Evolutionary conservation across 2,113 vertebrate species (phyloP), one percentile per base, ranked within the genome.

Genomic region (Calyptommatus sinebrachiatus): DNA sequence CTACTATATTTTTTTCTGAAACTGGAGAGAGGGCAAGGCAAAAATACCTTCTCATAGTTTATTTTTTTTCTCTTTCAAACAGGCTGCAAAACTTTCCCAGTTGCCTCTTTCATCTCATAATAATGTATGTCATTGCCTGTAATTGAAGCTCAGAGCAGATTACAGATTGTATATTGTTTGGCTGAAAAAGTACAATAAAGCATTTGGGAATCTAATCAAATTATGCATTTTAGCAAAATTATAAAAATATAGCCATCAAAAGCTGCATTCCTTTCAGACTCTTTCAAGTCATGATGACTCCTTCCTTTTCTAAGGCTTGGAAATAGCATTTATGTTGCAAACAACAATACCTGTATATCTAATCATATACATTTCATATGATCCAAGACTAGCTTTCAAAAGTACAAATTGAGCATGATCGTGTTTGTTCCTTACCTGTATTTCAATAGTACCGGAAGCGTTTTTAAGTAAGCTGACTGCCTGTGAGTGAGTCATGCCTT

Each of bases 401-500:
- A 57, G 12, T 57, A 16, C 53, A 57, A 57, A 14, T 57, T 16
- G 53, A 57, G 53, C 53, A 57, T 14, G 14, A 18, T 57, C 53
- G 18, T 18, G 9, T n/a, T 29, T 24, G 14, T 70, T 85, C 1
- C 53, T 93, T 91, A 99, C 98, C 97, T 99, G 97, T 78, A 99
- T 93, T 82, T 98, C 96, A 77, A 99, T 93, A 73, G 94, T 94
- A 82, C 97, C 97, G 0, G 95, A 94, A 84, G 97, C 94, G 88
- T 91, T 99, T 94, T 99, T 99, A 83, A 99, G 92, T 84, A 99
- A 92, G 66, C 89, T 93, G 85, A 99, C 98, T 22, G 97, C 98
- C 90, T 99, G 97, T 0, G 95, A 94, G 85, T 99, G 98, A 91
- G 94, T 97, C 97, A 99, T 97, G 71, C 96, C 96, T 79, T 99